Evolutionary conservation across 2,797 vertebrate genomes (phyloP).

Genomic region (Notoglanidium macrostoma): DNA sequence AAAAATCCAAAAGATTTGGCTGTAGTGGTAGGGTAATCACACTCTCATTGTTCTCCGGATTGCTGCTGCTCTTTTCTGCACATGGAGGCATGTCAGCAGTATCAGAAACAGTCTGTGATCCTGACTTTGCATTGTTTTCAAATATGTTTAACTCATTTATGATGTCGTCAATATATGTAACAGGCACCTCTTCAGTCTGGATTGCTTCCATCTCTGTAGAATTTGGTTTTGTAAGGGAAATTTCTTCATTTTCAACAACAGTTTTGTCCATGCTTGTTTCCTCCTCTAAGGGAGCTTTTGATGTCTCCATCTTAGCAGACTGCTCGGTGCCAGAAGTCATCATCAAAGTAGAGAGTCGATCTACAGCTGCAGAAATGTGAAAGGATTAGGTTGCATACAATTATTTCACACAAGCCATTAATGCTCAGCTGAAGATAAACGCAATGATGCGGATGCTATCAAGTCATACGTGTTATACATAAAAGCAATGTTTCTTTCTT

Average conservation of each 20-base stretch:
- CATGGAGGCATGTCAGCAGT: conserved; percentile 23
- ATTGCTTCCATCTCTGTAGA: conserved; percentile 40
- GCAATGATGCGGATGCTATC: not conserved
- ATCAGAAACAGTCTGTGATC: conserved; percentile 27
- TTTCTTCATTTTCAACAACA: conserved; percentile 38
- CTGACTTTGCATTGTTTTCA: conserved; percentile 39
- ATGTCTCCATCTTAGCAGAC: conserved; percentile 57
- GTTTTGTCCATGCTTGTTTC: conserved; percentile 50
- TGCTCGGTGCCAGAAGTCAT: conserved; percentile 70
- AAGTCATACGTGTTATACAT: not conserved
- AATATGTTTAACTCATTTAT: conserved; percentile 65
- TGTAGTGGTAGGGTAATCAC: conserved; percentile 16
- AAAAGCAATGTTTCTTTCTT: not conserved
- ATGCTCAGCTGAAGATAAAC: not conserved
- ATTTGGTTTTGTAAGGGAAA: conserved; percentile 40
- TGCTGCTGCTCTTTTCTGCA: conserved; percentile 9
- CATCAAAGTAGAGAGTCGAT: conserved; percentile 74
- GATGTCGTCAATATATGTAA: conserved; percentile 75
- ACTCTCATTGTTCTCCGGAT: conserved; percentile 29
- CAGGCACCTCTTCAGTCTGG: conserved; percentile 54
- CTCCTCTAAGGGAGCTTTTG: conserved; percentile 47
- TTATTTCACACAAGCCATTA: not conserved
- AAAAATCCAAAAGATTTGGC: conserved; percentile 64
- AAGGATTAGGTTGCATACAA: not conserved
- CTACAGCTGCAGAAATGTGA: conserved; percentile 75